Percentiles rank a stretch among this genome's conserved stretches.
Evolutionary conservation across 2,113 vertebrate genomes (phyloP).

Genomic region (Hemicordylus capensis): DNA sequence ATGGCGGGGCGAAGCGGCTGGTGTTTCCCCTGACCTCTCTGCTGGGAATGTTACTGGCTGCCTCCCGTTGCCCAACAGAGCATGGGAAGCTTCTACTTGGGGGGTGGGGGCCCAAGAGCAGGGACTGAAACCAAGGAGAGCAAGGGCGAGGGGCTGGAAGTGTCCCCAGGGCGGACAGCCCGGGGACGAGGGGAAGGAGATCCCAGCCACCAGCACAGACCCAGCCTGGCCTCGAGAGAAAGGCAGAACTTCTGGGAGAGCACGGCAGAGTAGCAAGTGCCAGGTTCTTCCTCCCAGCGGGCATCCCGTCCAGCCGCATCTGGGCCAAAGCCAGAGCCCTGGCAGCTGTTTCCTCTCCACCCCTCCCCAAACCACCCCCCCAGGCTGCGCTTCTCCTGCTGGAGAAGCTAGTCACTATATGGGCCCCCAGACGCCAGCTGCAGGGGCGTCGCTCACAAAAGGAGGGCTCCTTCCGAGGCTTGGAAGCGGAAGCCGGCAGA

Average conservation of each 20-base stretch:
- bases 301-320: neutral
- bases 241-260: conserved; percentile 36
- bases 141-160: neutral
- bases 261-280: neutral
- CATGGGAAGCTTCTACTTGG: neutral
- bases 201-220: neutral
- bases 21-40: neutral
- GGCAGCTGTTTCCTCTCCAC: neutral
- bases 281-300: neutral
- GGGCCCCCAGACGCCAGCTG: neutral
- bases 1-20: neutral
- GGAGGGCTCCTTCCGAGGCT: neutral
- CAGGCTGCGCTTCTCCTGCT: neutral
- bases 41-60: neutral
- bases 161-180: neutral
- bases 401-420: neutral
- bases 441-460: neutral
- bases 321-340: neutral
- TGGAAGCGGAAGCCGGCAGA: neutral
- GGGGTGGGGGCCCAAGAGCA: no score
- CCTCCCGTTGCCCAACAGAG: neutral
- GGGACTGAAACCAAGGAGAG: no score
- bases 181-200: neutral
- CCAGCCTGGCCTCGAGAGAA: neutral
- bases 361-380: neutral